Evolutionary conservation across 30 jellyfish, hydroid and myxozoan species (phyloP), one percentile per base, ranked within the genome.

Genomic region (Phacellophora camtschatica): DNA sequence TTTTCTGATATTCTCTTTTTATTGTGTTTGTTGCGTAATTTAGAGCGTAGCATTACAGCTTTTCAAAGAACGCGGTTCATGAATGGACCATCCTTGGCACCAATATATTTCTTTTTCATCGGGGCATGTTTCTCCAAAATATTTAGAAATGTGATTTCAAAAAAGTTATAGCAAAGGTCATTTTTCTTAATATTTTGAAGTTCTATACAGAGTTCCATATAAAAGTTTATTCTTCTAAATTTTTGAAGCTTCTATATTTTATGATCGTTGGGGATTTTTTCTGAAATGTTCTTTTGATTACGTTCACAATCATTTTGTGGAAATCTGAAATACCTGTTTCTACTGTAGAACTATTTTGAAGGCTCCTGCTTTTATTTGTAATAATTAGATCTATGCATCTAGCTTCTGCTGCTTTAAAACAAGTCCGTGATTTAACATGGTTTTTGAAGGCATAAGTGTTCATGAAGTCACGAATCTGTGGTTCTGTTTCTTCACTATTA

Each of bases 281-380:
- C n/a, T 18, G 48, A 57, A 84, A 72, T n/a, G 70, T 66, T 30
- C 77, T 24, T 42, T 83, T 66, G 8, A 68, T 29, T 28, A 32
- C 23, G 9, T 74, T 68, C 2, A 53, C 1, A 0, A 68, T 54
- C 84, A 62, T 59, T 7, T n/a, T 43, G 48, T 71, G 86, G 64
- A 72, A 74, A 42, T 84, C 95, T 19, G 67, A 72, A 18, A 71
- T 25, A 0, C 90, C 84, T 10, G 89, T 84, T 62, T 84, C 95
- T 1, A 66, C 45, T 15, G 66, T 57, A 15, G 51, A 13, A 5
- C 67, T 27, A 23, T 63, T 48, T 39, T 49, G 55, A 84, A 84
- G 63, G 30, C 42, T 36, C 29, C 63, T 23, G 30, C 20, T 51
- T 18, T 74, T 31, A 71, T 71, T 84, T 4, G 88, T 71, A 25